Conservation (phyloP, 2,797 vertebrate genomes). For the Saxicola maurus region DNA sequence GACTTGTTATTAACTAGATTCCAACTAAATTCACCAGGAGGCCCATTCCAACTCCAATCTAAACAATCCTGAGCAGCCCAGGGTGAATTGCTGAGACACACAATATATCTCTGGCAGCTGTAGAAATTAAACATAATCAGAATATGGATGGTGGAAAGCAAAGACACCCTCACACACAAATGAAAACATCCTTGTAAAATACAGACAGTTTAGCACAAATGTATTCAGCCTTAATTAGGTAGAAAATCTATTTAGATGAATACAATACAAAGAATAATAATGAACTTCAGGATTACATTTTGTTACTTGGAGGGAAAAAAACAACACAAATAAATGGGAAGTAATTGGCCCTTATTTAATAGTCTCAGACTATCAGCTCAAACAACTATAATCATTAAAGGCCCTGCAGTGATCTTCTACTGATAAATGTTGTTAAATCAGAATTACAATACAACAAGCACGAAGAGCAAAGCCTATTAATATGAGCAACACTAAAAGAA, state of each 20-base stretch:
- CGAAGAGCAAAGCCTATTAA: not conserved
- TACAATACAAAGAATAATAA: conserved; percentile 53
- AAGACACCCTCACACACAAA: not conserved
- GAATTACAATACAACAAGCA: conserved; percentile 20
- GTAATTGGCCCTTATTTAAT: conserved; percentile 37
- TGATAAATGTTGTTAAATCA: conserved; percentile 45
- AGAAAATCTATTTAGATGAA: conserved; percentile 58
- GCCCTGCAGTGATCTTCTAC: conserved; percentile 37
- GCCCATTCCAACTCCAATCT: conserved; percentile 1
- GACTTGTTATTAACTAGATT: conserved; percentile 36
- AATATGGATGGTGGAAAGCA: conserved; percentile 20
- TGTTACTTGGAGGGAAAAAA: not conserved
- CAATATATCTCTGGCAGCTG: conserved; percentile 24
- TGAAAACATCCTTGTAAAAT: conserved; percentile 33
- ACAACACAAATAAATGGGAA: conserved; percentile 29
- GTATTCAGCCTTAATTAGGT: conserved; percentile 45
- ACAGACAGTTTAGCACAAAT: conserved; percentile 32
- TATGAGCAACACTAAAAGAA: not conserved
- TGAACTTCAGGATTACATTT: conserved; percentile 47
- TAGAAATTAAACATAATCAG: conserved; percentile 38
- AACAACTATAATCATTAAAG: conserved; percentile 35
- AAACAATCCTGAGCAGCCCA: conserved; percentile 9
- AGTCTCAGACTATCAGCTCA: conserved; percentile 29
- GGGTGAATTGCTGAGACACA: conserved; percentile 2
- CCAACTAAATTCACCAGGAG: conserved; percentile 6